These are phyloP conservation scores for Scortum barcoo DNA, from an alignment of 2,113 vertebrate species.

Conservation along the genomic window DNA sequence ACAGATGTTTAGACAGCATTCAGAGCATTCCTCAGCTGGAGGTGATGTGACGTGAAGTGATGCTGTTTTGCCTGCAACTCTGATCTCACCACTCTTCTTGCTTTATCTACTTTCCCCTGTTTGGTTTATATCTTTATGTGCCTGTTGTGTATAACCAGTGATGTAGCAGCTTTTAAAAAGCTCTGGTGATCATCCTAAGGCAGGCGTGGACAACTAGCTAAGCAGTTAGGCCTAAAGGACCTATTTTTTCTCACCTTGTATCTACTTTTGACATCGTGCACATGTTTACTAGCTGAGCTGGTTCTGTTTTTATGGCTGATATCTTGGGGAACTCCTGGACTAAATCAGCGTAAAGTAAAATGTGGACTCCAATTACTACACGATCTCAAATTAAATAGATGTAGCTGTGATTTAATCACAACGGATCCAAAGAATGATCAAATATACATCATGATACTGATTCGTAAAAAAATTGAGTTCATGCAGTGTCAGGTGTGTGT, in stretches of 20 bases:
- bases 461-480: too few species aligned
- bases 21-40: constrained; percentile 34
- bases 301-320: neutral
- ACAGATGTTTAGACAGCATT: constrained; percentile 70
- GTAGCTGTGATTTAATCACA: too few species aligned
- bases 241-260: neutral
- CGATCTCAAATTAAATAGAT: too few species aligned
- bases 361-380: too few species aligned
- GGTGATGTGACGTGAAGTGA: constrained; percentile 52
- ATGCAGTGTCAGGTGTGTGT: too few species aligned
- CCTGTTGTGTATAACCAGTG: constrained; percentile 9
- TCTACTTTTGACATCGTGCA: neutral
- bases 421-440: too few species aligned
- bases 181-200: neutral
- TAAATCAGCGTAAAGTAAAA: neutral
- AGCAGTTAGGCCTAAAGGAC: neutral
- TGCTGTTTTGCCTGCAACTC: constrained; percentile 34
- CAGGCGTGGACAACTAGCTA: neutral
- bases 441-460: too few species aligned
- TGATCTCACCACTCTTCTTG: neutral
- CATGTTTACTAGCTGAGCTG: neutral
- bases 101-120: neutral
- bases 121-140: neutral
- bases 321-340: neutral
- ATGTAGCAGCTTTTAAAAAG: neutral